Evolutionary conservation across 1,140 invertebrate genomes (phyloP), one percentile per base, ranked within the genome.

Genomic region (Calosoma granatense): DNA sequence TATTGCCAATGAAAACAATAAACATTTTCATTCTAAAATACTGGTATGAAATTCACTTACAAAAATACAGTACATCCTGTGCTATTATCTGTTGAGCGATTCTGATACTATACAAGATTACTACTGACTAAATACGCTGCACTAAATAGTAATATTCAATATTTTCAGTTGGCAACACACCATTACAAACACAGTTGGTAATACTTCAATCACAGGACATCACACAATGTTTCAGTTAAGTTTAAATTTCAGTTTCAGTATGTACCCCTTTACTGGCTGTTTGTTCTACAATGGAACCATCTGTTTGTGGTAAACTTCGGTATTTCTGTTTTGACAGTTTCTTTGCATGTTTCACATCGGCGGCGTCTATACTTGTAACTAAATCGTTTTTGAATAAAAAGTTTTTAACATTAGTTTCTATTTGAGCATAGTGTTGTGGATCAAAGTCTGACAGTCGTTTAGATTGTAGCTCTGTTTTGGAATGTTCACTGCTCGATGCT

Each of bases 341-440:
- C 26, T 36, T 36, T 36, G 26, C 26, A 9, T 36, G n/a, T n/a
- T n/a, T n/a, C n/a, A n/a, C n/a, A n/a, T n/a, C n/a, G n/a, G n/a
- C n/a, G n/a, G n/a, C n/a, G n/a, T n/a, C n/a, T n/a, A n/a, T n/a
- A n/a, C n/a, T n/a, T n/a, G n/a, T 30, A 12, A 47, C 4, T 12
- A 47, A 4, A 17, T 47, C 66, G 53, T 60, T 69, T 57, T 71
- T 66, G 1, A 69, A 69, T 20, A 71, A 56, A 60, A 71, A 70
- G 22, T 65, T 63, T 52, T 69, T 70, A 9, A 71, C 70, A 58
- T 70, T 67, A 56, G 68, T 67, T 56, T 71, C 68, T 66, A 70
- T 69, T 59, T 70, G 67, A 1, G 64, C 64, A 53, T 69, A 70
- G 23, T 63, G 55, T 30, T 15, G 51, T 41, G 43, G 58, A 59